Conservation (phyloP, 2,797 vertebrate species). For the Rhabdomys pumilio region DNA sequence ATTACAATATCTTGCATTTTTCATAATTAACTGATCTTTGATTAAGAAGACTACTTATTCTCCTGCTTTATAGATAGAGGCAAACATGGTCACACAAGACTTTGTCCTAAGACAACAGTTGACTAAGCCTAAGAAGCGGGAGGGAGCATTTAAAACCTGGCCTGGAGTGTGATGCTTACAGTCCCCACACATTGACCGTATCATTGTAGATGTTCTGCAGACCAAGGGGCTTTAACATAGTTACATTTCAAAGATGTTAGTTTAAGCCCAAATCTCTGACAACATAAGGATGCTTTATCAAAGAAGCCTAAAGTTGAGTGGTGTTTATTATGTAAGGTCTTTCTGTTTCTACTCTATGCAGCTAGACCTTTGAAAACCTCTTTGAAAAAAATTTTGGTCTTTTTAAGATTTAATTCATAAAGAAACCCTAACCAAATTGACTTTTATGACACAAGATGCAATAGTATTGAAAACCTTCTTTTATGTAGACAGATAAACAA, state of each 20-base stretch:
- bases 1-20: conserved; percentile 6
- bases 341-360: not conserved
- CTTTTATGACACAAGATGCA: not conserved
- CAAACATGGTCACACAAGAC: not conserved
- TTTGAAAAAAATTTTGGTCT: not conserved
- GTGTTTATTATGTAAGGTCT: conserved; percentile 1
- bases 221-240: not conserved
- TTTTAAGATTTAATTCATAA: conserved; percentile 26
- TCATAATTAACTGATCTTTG: conserved; percentile 37
- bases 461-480: conserved; percentile 40
- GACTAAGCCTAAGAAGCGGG: not conserved
- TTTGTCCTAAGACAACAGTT: conserved; percentile 12
- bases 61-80: not conserved
- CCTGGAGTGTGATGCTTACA: not conserved
- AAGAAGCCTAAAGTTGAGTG: not conserved
- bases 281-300: not conserved
- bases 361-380: not conserved
- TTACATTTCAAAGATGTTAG: conserved; percentile 7
- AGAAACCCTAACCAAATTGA: conserved; percentile 29
- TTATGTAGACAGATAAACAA: not conserved
- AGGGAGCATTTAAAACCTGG: conserved; percentile 2
- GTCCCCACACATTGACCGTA: not conserved
- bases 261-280: not conserved
- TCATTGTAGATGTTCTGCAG: conserved; percentile 5
- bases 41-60: not conserved